Evolutionary conservation across 2,797 vertebrate species (phyloP).

Genomic region (Notamacropus eugenii): DNA sequence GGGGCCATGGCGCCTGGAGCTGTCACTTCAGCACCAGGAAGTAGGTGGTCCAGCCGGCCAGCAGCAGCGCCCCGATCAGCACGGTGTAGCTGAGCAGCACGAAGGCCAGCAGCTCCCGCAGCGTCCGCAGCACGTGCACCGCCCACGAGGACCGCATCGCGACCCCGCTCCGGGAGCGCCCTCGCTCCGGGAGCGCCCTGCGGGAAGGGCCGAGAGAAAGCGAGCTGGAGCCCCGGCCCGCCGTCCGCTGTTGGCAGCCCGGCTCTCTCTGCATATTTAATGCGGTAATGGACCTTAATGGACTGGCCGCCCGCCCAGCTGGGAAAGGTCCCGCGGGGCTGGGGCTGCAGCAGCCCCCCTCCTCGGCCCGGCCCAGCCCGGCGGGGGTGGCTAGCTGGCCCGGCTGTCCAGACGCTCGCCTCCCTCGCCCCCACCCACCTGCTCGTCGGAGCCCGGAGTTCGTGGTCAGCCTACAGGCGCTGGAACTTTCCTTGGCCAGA

Average conservation of each 20-base stretch:
- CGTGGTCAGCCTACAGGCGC: not conserved
- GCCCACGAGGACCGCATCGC: conserved; percentile 88
- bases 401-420: not conserved
- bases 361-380: not conserved
- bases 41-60: conserved; percentile 97
- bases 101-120: conserved; percentile 94
- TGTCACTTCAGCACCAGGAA: conserved; percentile 93
- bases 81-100: conserved; percentile 97
- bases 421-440: not conserved
- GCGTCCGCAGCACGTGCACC: conserved; percentile 92
- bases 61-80: conserved; percentile 92
- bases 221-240: not conserved
- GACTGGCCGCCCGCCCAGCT: conserved; percentile 40
- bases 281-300: conserved; percentile 88
- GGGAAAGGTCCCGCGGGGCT: not conserved
- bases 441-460: not conserved
- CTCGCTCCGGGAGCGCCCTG: not conserved
- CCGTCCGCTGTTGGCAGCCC: not conserved
- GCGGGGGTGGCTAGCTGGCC: not conserved
- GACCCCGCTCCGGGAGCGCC: rapidly evolving
- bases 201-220: not conserved
- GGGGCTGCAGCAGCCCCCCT: not conserved
- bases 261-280: conserved; percentile 90
- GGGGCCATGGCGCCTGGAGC: not conserved
- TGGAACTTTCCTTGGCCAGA: not conserved